Conservation (phyloP, 1,140 invertebrate species). For the Pseudomyrmex sp. region DNA sequence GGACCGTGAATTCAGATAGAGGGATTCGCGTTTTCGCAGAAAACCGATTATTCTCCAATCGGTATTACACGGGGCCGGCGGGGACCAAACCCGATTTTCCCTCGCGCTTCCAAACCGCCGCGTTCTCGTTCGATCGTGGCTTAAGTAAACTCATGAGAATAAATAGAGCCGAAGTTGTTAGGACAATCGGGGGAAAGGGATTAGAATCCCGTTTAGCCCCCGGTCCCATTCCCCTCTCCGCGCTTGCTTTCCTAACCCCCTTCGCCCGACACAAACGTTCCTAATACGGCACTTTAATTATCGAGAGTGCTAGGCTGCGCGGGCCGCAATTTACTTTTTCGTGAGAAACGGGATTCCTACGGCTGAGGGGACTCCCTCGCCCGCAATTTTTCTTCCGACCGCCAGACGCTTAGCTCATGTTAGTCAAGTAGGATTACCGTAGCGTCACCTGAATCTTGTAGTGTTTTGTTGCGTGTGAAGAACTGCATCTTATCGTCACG, state of each 20-base stretch:
- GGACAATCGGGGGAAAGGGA: conserved; percentile 67
- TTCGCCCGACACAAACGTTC: conserved; percentile 14
- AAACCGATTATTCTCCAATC: conserved; percentile 53
- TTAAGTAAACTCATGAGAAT: conserved; percentile 70
- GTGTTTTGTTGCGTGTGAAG: conserved; percentile 81
- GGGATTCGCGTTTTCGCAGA: conserved; percentile 13
- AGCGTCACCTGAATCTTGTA: conserved; percentile 81
- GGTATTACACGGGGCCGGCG: conserved; percentile 56
- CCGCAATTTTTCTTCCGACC: conserved; percentile 75
- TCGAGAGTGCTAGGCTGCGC: conserved; percentile 69
- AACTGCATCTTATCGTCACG: conserved; percentile 72
- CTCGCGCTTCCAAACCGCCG: conserved; percentile 56
- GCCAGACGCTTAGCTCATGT: conserved; percentile 80
- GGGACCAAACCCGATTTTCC: conserved; percentile 48
- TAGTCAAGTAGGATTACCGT: conserved; percentile 82
- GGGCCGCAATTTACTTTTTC: conserved; percentile 47
- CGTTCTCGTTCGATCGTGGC: conserved; percentile 62
- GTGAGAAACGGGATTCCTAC: conserved; percentile 65
- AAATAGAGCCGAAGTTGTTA: conserved; percentile 71
- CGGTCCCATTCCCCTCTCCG: conserved; percentile 2
- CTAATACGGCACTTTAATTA: conserved; percentile 77
- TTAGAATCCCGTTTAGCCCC: conserved; percentile 61
- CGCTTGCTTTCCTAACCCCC: background rate
- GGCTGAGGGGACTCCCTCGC: conserved; percentile 23
- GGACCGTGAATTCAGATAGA: conserved; percentile 51